phyloP scores from a whole-genome alignment of 2,888 invertebrate genomes.

The Ceriagrion tenellum region DNA sequence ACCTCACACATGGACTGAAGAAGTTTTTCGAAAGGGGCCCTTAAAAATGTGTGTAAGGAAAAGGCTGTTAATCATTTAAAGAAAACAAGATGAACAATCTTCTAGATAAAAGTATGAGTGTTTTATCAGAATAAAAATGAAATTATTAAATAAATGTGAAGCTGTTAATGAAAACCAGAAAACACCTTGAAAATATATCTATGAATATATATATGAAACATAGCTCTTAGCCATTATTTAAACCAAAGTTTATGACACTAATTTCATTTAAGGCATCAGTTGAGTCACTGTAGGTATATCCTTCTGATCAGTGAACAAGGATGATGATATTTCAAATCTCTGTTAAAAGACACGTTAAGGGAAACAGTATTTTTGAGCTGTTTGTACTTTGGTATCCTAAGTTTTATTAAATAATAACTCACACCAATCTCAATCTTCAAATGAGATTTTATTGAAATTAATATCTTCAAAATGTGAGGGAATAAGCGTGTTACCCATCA shows the following conservation, averaged over 20 bases:
- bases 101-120: too few species aligned
- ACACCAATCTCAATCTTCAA: background rate
- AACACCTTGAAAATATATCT: background rate
- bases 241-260: background rate
- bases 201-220: too few species aligned
- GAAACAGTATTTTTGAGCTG: background rate
- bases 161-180: background rate
- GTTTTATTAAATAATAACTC: background rate
- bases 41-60: too few species aligned
- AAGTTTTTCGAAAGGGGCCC: too few species aligned
- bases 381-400: background rate
- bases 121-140: too few species aligned
- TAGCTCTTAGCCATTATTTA: too few species aligned
- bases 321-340: too few species aligned
- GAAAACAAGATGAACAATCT: too few species aligned
- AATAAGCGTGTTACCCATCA: background rate
- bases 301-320: too few species aligned
- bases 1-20: too few species aligned
- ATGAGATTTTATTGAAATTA: background rate
- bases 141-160: background rate
- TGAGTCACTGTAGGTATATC: background rate
- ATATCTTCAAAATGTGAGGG: background rate
- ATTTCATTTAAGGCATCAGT: background rate
- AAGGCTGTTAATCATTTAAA: too few species aligned
- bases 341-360: background rate